Evolutionary conservation across 2,113 vertebrate species (phyloP).

Genomic region (Syrmaticus mikado): DNA sequence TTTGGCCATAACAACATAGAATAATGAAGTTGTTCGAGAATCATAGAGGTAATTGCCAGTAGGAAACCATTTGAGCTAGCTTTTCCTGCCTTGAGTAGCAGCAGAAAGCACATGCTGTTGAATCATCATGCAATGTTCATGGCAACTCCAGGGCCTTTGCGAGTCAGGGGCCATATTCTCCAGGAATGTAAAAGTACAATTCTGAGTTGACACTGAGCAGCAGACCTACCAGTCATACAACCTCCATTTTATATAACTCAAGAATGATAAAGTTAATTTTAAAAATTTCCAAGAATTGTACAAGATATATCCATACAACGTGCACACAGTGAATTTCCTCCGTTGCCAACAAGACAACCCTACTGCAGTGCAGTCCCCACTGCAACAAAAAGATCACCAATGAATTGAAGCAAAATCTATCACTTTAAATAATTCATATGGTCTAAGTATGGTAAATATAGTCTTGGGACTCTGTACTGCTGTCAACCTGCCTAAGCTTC

Average conservation of each 20-base stretch:
- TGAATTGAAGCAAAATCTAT: not conserved
- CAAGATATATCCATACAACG: not conserved
- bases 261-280: not conserved
- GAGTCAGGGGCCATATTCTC: not conserved
- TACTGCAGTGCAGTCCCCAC: not conserved
- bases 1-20: not conserved
- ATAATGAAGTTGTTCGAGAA: not conserved
- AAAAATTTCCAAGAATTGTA: not conserved
- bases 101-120: not conserved
- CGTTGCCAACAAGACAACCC: not conserved
- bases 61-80: not conserved
- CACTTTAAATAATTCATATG: not conserved
- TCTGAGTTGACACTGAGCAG: not conserved
- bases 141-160: not conserved
- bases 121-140: not conserved
- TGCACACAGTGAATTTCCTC: not conserved
- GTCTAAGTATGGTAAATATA: not conserved
- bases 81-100: not conserved
- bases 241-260: not conserved
- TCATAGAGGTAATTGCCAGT: not conserved
- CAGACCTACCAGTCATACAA: fast-evolving
- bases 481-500: not conserved
- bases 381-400: not conserved
- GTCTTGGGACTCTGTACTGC: not conserved
- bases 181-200: not conserved